Evolutionary conservation across 2,797 vertebrate genomes (phyloP), one percentile per base, ranked within the genome.

Genomic region (Melanotaenia maccullochi): DNA sequence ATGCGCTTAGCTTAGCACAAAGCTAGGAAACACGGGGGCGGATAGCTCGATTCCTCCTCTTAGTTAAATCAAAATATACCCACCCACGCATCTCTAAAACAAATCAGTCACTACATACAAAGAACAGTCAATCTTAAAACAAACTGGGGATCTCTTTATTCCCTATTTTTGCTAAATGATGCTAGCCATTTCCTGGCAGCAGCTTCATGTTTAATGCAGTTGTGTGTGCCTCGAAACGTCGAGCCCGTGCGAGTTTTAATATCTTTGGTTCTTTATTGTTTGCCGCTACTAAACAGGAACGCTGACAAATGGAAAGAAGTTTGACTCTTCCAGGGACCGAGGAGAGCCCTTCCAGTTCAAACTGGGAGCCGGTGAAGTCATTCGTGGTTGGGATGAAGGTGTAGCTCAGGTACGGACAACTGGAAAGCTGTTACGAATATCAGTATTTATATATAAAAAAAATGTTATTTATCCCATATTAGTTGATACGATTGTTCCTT

Each of bases 371-470:
- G 92, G 95, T 65, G 84, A 97, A 71, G 97, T 98, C 69, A 98
- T 98, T 73, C 94, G 93, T 4, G 97, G 95, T 82, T 97, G 97
- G 97, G 97, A 98, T 81, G 96, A 97, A 90, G 97, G 96, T 36
- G 95, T 97, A 0, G 93, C 92, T 61, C 90, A 90, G 97, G 96
- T 98, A 88, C 59, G 69, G 12, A 59, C 11, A 35, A 24, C n/a
- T 9, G 3, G 16, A 30, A 12, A 6, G 25, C 9, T 33, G 28
- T 63, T 4, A 2, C 33, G 11, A 12, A 24, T 12, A 24, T 25
- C 22, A 12, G 42, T 20, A 47, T 47, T 47, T 30, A 30, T 30
- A 30, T 30, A 30, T 28, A 28, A 4, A 28, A 18, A 38, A 18
- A 18, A 44, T 1, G 7, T 47, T 20, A 1, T 7, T 18, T 7